These are phyloP conservation scores for Adelognathus sp. DNA, from an alignment of 2,888 invertebrate genomes.

Conservation along the genomic window DNA sequence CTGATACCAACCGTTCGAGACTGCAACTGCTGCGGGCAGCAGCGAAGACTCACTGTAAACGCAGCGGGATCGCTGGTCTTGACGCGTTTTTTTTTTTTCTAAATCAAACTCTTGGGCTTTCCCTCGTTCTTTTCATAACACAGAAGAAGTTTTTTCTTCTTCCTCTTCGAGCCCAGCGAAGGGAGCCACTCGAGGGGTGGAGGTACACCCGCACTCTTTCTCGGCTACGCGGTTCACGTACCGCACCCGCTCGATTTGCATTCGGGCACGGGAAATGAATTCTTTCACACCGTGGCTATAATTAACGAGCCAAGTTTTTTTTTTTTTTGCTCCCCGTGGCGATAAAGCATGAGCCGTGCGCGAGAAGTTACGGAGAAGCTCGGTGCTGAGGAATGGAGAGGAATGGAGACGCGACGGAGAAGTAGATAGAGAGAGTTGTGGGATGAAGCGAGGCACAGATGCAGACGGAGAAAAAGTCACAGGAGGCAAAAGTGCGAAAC, in stretches of 20 bases:
- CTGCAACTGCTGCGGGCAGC: not conserved
- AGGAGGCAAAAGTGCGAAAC: conserved; percentile 64
- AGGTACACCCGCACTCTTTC: not conserved
- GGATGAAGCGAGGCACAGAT: conserved; percentile 29
- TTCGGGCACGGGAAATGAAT: conserved; percentile 63
- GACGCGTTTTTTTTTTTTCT: conserved; percentile 14
- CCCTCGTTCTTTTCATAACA: not conserved
- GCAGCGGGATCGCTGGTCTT: not conserved
- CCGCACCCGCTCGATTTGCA: conserved; percentile 59
- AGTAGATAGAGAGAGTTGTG: not conserved
- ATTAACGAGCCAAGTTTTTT: conserved; percentile 69
- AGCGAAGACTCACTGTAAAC: not conserved
- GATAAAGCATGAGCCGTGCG: conserved; percentile 59
- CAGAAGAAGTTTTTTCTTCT: conserved; percentile 17
- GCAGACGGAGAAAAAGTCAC: conserved; percentile 33
- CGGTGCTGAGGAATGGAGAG: not conserved
- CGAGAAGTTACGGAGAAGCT: conserved; percentile 19
- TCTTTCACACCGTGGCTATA: conserved; percentile 61
- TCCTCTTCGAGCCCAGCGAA: conserved; percentile 20
- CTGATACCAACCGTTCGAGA: not conserved
- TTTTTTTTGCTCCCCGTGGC: no score
- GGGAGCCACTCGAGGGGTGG: conserved; percentile 18
- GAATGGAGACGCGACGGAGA: not conserved
- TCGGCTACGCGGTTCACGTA: conserved; percentile 3
- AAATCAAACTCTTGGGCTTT: conserved; percentile 31